Evolutionary conservation across 64 coral and sea anemone genomes (phyloP), one percentile per base, ranked within the genome.

Genomic region (Platygyra sinensis): DNA sequence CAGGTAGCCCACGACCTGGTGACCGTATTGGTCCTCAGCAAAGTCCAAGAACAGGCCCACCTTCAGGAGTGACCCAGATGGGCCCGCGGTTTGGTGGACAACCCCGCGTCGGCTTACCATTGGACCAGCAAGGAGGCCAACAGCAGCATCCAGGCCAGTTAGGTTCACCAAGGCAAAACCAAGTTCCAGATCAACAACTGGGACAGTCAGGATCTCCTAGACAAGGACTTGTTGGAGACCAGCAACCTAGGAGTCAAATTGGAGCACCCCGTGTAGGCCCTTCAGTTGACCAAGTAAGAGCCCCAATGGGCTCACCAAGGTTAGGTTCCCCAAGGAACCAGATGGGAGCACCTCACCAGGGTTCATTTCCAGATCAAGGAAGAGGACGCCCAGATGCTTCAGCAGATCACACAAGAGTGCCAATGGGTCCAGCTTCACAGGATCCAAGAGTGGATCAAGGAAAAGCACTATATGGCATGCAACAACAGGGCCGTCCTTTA

Each of bases 1-100:
- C 60, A 39, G 87, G 74, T 20, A 77, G 87, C 60, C 77, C 77
- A 54, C 84, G 89, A 76, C 80, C 80, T 28, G 80, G 55, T 61
- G 72, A 77, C 28, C 86, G 59, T 15, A 76, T 76, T 17, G 86
- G 86, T 62, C 51, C 86, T 61, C 72, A 36, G 32, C 72, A 80
- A 64, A 72, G 67, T 62, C 52, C 80, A 69, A 85, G 81, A 52
- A 1, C 42, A 27, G 81, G 81, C 72, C 62, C 33, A 50, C 81
- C 81, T 17, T 63, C 63, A 69, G 81, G 62, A 71, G 15, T 50
- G 32, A 72, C 17, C 14, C 64, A 67, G 39, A n/a, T 29, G 36
- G 81, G 64, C 22, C 81, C 81, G 1, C 71, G 81, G 63, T 51
- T 85, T 67, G 63, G 63, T 85, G 81, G 62, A 71, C 81, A 85